phyloP scores from a whole-genome alignment of 2,888 invertebrate genomes.

The Lingula anatina region DNA sequence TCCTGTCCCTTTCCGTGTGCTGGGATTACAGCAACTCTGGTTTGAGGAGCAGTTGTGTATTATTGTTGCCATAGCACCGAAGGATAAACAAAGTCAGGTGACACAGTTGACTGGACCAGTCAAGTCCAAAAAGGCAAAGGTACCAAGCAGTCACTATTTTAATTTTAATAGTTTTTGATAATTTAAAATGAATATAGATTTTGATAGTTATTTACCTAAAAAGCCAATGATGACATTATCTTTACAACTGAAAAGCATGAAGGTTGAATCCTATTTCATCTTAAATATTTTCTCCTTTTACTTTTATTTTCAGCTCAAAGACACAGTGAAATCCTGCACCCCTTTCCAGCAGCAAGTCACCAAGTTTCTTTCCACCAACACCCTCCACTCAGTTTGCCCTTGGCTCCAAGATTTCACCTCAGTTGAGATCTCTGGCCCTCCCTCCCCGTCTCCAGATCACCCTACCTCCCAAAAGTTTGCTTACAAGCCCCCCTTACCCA shows the following conservation, averaged over 20 bases:
- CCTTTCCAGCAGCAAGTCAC: constrained; percentile 28
- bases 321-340: too few species aligned
- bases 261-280: too few species aligned
- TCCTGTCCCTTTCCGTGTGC: constrained; percentile 31
- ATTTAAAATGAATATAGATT: too few species aligned
- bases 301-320: constrained; percentile 17
- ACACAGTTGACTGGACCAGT: constrained; percentile 21
- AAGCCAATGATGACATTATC: too few species aligned
- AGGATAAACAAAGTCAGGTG: too few species aligned
- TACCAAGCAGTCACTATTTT: too few species aligned
- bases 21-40: constrained; percentile 42
- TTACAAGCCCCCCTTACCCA: constrained; percentile 35
- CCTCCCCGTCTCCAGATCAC: constrained; percentile 8
- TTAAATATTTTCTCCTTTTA: constrained; percentile 1
- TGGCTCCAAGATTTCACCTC: constrained; percentile 37
- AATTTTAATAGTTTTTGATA: too few species aligned
- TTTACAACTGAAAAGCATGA: too few species aligned
- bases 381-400: constrained; percentile 33
- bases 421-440: constrained; percentile 20
- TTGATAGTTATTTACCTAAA: too few species aligned
- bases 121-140: constrained; percentile 34
- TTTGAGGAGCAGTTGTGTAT: constrained; percentile 34
- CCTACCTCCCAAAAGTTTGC: constrained; percentile 11
- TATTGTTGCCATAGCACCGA: constrained; percentile 33
- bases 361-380: constrained; percentile 37